Evolutionary conservation across 2,888 invertebrate species (phyloP), one percentile per base, ranked within the genome.

Genomic region (Acheta domesticus): DNA sequence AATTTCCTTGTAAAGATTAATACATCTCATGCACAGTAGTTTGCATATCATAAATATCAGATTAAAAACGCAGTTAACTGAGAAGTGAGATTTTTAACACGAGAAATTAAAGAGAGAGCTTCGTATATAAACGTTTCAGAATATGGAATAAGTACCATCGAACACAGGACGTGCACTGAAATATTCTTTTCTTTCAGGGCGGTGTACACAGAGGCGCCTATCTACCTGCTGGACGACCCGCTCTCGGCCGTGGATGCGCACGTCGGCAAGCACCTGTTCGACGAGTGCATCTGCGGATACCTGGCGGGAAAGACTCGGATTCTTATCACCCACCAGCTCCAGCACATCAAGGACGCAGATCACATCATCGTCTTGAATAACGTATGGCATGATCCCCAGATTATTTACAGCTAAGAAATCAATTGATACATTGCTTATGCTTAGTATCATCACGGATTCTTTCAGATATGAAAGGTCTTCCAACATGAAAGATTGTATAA

Each of bases 201-300:
- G 2, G 88, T 95, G 76, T 95, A 95, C 84, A 86, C 86, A 79
- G 89, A 92, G 83, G 93, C 94, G 0, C 95, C 95, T 84, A 89
- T 95, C 74, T 95, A 94, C 84, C 87, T 95, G 75, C 86, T 95
- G 77, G 95, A 96, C 84, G 95, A 96, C 86, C 95, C 95, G 0
- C 86, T 96, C 48, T 94, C 94, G 74, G 95, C 95, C 0, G 95
- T 95, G 0, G 96, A 96, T 84, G 89, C 93, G 0, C 91, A 92
- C 80, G 95, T 95, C 0, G 93, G 93, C 0, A 89, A 91, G 78
- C 91, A 93, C 83, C 86, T 93, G 11, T 95, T 94, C 84, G 86
- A 89, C 78, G 86, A 87, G 86, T 89, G 88, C 81, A 86, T 88
- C 75, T 82, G 83, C 73, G 87, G 86, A n/a, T 80, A 85, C 78